Conservation (phyloP, 1,140 invertebrate species). For the Phymorhynchus buccinoides region DNA sequence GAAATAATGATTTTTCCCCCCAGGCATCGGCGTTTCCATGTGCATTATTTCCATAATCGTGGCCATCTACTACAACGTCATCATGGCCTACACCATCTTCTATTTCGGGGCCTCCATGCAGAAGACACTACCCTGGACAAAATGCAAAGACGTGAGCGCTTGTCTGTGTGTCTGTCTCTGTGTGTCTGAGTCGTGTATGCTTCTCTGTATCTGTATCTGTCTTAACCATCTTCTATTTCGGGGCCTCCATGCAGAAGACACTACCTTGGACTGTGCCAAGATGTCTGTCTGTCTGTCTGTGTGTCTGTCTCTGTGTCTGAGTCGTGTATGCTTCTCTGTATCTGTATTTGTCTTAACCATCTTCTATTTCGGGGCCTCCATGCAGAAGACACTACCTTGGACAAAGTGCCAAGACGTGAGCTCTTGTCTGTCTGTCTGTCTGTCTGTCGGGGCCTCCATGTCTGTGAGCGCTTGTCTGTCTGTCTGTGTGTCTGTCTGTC, state of each 20-base stretch:
- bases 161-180: neutral
- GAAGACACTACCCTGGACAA: constrained; percentile 73
- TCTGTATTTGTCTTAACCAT: neutral
- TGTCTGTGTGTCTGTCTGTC: neutral
- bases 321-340: too few species aligned
- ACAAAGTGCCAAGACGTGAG: constrained; percentile 71
- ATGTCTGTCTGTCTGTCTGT: neutral
- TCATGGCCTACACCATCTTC: constrained; percentile 74
- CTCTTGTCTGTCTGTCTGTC: neutral
- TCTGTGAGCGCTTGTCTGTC: neutral
- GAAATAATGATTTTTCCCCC: too few species aligned
- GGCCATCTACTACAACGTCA: constrained; percentile 78
- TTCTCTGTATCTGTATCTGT: too few species aligned
- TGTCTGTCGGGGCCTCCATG: neutral
- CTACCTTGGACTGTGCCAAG: neutral
- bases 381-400: constrained; percentile 74
- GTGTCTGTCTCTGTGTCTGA: too few species aligned
- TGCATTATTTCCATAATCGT: constrained; percentile 86
- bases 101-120: constrained; percentile 73
- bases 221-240: constrained; percentile 73
- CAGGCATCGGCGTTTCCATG: constrained; percentile 86
- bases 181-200: neutral
- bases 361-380: too few species aligned
- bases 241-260: constrained; percentile 67
- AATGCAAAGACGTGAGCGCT: constrained; percentile 69